Evolutionary conservation across 2,797 vertebrate genomes (phyloP).

Genomic region (Buphagus erythrorhynchus): DNA sequence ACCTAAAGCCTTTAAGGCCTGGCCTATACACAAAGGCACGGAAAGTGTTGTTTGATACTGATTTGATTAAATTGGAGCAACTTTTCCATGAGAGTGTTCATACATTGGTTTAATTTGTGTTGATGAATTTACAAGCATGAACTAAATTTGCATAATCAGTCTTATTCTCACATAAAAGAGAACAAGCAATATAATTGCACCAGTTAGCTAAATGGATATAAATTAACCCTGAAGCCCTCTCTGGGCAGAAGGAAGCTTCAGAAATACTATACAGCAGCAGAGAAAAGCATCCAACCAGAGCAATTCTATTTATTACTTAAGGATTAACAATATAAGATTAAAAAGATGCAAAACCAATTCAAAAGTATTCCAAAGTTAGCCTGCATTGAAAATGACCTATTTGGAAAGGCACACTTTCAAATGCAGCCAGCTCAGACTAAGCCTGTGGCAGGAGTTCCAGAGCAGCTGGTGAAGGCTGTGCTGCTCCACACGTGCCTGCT

Average conservation of each 20-base stretch:
- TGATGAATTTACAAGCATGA: constrained; percentile 62
- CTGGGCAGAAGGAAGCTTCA: background rate
- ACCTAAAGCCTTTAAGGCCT: background rate
- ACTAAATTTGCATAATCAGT: constrained; percentile 50
- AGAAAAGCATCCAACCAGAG: background rate
- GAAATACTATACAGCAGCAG: background rate
- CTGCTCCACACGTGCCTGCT: rapidly evolving
- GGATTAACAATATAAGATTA: background rate
- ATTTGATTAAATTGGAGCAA: constrained; percentile 12
- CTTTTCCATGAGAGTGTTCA: background rate
- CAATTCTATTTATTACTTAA: constrained; percentile 8
- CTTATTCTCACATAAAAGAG: background rate
- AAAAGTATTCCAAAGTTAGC: background rate
- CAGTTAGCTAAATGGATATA: constrained; percentile 42
- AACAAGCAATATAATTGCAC: background rate
- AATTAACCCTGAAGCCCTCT: constrained; percentile 28
- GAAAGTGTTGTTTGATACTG: background rate
- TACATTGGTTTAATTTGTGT: constrained; percentile 17
- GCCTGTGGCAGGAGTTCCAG: background rate
- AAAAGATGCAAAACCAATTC: background rate
- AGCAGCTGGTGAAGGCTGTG: background rate
- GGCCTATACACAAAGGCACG: background rate
- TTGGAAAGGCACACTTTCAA: background rate
- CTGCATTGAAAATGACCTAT: background rate
- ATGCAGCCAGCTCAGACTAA: background rate